Percentiles rank a stretch among this genome's conserved stretches.
phyloP scores from a whole-genome alignment of 2,888 invertebrate species.

The Hypena proboscidalis region DNA sequence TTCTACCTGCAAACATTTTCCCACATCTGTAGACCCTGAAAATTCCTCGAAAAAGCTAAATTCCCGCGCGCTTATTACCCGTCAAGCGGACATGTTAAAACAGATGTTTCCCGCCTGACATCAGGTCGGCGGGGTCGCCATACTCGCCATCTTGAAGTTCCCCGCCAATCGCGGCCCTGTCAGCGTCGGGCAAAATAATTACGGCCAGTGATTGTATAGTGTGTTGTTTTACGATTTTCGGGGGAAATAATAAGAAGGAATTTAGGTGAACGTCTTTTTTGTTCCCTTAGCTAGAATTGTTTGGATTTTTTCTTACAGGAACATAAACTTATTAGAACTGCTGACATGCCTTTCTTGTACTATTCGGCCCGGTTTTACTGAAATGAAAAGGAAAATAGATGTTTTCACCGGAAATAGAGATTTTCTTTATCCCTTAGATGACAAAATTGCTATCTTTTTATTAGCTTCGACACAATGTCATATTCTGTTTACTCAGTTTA shows the following conservation, averaged over 20 bases:
- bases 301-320: no score
- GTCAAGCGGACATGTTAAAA: slow-evolving; percentile 76
- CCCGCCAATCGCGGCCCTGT: slow-evolving; percentile 78
- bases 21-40: slow-evolving; percentile 7
- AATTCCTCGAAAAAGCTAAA: slow-evolving; percentile 37
- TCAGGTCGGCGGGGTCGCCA: slow-evolving; percentile 81
- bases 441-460: no score
- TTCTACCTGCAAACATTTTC: no score
- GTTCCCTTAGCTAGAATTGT: no score
- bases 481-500: no score
- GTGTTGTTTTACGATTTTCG: slow-evolving; percentile 23
- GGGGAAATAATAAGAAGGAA: not conserved
- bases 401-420: no score
- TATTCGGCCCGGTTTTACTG: no score
- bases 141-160: slow-evolving; percentile 81
- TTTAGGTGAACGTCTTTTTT: not conserved
- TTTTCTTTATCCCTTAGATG: no score
- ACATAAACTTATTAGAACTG: no score
- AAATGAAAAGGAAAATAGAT: no score
- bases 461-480: no score
- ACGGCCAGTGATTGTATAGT: slow-evolving; percentile 47
- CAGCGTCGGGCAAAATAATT: slow-evolving; percentile 76
- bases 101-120: slow-evolving; percentile 82
- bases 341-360: no score
- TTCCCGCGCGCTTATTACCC: slow-evolving; percentile 72